Base-by-base conservation (phyloP, 2,113 vertebrate species). In the Trogon surrucura region DNA sequence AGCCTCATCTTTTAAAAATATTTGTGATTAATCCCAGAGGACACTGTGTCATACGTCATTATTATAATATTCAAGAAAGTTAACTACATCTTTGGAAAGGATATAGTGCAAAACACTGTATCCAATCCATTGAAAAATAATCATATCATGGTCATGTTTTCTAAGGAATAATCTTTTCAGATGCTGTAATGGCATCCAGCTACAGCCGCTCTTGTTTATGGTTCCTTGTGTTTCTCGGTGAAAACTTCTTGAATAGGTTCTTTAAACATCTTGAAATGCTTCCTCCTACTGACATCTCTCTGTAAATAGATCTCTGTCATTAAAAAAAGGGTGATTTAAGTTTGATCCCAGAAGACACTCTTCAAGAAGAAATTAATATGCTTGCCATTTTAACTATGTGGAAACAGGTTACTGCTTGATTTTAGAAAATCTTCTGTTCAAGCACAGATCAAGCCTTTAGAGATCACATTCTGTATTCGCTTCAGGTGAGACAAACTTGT, bases 1-100 rank as follows among this genome's bases (percentile, higher is more conserved):
- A 98, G 96, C 97, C 97, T 98, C 97, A 97, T 98, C 97, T 98
- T 98, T 98, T 96, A 95, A 98, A 98, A 98, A 98, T 98, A 98
- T 97, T 97, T 98, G 93, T 97, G 97, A 98, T 98, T 98, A 98
- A 98, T 98, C 98, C 97, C 96, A 95, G 73, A 95, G 97, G 97
- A 97, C 96, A 91, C 91, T 94, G 91, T 94, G 93, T 95, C 92
- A 91, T 89, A 69, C 1, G 16, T 88, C 93, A 96, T 90, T 83
- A 94, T 97, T 91, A 64, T 84, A 91, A 97, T 97, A 97, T 97
- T 97, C 91, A 93, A 96, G 95, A 96, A 97, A 95, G 41, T 94
- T 97, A 97, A 79, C 95, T 90, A 20, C 72, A 54, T 91, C 62
- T 85, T 62, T 81, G 82, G 95, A 91, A 91, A 90, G 85, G 61